Base-by-base conservation (phyloP, 64 coral and sea anemone species). In the Pocillopora verrucosa region DNA sequence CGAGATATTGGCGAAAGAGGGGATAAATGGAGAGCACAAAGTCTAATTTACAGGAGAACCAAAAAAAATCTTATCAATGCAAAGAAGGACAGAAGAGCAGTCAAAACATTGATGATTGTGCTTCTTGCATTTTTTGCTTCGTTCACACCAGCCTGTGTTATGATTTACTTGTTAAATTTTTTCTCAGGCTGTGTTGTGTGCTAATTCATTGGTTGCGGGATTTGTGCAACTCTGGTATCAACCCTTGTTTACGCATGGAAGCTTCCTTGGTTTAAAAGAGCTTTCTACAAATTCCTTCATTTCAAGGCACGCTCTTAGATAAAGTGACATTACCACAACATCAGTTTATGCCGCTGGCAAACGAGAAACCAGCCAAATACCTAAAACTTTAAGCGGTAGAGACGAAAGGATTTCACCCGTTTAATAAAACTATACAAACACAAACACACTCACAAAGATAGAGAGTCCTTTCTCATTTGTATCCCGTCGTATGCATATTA, bases 121-220 rank as follows among this genome's bases (percentile, higher is more conserved):
- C 17, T 94, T 26, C 24, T 90, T n/a, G 88, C 92, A 0, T 94
- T 83, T 36, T 61, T 87, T 9, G 20, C 86, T 16, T 94, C 80
- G 45, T 94, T 90, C 58, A 90, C 82, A 1, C 92, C 88, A 13
- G 92, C 88, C 3, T 94, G 88, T 78, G 61, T 94, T 0, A 94
- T 79, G 56, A 94, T 90, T 41, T 90, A 94, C 63, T 89, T 90
- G 51, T 58, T 94, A 45, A 94, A 94, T 26, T 74, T 90, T 64
- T 94, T 88, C 13, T 78, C 51, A 20, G 79, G 10, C 0, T 94
- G 92, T 41, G n/a, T 22, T 94, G 92, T 37, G 60, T 56, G 1
- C 37, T 94, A 58, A 68, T 90, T 11, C 92, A 94, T 51, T 94
- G 88, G 88, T 62, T 94, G 2, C 67, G 92, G 80, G 92, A 94